Evolutionary conservation across 2,797 vertebrate genomes (phyloP), one percentile per base, ranked within the genome.

Genomic region (Gobionotothen gibberifrons): DNA sequence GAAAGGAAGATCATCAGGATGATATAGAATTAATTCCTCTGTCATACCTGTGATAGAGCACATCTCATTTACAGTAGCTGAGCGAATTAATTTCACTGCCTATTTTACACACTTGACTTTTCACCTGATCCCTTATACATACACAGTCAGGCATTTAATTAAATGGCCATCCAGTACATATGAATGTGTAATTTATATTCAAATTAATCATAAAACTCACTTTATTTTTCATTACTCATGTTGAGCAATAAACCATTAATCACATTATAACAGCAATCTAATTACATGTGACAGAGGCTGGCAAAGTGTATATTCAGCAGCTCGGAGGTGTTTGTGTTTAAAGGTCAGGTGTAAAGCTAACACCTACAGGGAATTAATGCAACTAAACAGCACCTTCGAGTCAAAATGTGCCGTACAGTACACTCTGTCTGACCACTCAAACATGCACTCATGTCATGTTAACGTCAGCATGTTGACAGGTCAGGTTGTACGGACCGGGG

Each of bases 271-370:
- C 59, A 72, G 70, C 74, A 60, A 60, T 74, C 29, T 79, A 86
- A 84, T 82, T 87, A 69, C 69, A 81, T 47, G 49, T 81, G 65
- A 81, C 72, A 52, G 65, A 58, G 68, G 77, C 39, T 11, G 52
- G 67, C 36, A 15, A 85, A 78, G 83, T 87, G 83, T 83, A 69
- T 68, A 81, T 72, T 73, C 67, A 80, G 78, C 68, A 73, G 67
- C 79, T 82, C 22, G 1, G 59, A 85, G 86, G 77, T 74, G 78
- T 85, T 81, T 84, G 62, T 69, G 62, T 82, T 70, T 85, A 92
- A 93, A 94, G 89, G 90, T 93, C 86, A 91, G 74, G 49, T 84
- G 64, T 82, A 84, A 93, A 87, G 66, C 65, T 9, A 26, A 54
- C 15, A 53, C 65, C 82, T 68, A 26, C 67, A 48, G 76, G 73